These are phyloP conservation scores for Pantherophis vulpinus DNA, from an alignment of 2,797 vertebrate species.

Conservation along the genomic window DNA sequence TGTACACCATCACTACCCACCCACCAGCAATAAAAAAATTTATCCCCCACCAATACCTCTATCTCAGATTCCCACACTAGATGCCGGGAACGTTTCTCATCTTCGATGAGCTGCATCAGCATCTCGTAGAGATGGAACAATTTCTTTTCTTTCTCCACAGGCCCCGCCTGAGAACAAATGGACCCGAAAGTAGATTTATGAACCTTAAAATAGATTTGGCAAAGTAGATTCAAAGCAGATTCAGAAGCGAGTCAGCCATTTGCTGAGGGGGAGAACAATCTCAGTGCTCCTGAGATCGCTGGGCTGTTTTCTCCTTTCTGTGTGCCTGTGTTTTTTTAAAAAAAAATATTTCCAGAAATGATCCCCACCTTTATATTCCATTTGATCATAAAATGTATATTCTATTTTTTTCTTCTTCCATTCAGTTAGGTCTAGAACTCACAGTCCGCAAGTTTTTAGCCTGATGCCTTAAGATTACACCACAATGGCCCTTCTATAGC, in stretches of 20 bases:
- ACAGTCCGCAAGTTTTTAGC: background rate
- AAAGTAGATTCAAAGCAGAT: background rate
- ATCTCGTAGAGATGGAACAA: slow-evolving; percentile 69
- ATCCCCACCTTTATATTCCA: background rate
- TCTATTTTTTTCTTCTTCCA: background rate
- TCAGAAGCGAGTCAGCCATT: fast-evolving
- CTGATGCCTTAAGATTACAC: background rate
- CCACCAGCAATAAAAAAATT: background rate
- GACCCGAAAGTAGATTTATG: background rate
- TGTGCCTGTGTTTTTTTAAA: background rate
- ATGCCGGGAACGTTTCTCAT: slow-evolving; percentile 67
- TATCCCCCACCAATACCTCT: slow-evolving; percentile 68
- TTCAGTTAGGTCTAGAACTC: background rate
- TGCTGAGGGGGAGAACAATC: background rate
- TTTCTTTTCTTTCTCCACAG: slow-evolving; percentile 68
- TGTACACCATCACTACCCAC: background rate
- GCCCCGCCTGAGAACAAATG: slow-evolving; percentile 71
- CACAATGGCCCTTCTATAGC: background rate
- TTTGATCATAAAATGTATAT: background rate
- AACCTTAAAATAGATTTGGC: background rate
- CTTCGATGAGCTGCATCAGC: slow-evolving; percentile 66
- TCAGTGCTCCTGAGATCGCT: background rate
- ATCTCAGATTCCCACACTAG: slow-evolving; percentile 73
- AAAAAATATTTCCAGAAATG: background rate
- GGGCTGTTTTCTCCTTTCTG: background rate